Percentiles rank a stretch among this genome's conserved stretches.
phyloP scores from a whole-genome alignment of 2,888 invertebrate genomes.

The Drosophila gaucha region DNA sequence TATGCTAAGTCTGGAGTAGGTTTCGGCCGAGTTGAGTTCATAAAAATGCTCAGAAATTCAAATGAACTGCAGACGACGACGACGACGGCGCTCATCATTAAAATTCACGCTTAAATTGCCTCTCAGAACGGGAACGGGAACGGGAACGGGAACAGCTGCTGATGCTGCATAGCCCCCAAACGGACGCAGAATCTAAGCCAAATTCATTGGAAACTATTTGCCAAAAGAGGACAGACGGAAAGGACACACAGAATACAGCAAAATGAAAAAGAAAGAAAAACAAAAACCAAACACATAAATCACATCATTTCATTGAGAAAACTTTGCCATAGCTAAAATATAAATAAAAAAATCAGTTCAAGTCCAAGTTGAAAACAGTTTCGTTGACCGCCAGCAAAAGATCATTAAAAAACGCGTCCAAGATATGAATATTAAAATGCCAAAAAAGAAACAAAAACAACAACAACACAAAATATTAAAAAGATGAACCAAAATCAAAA shows the following conservation, averaged over 20 bases:
- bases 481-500: constrained; percentile 27
- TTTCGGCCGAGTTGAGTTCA: constrained; percentile 46
- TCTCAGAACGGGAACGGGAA: constrained; percentile 37
- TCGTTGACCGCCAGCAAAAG: constrained; percentile 70
- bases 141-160: constrained; percentile 43
- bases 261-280: constrained; percentile 28
- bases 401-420: constrained; percentile 73
- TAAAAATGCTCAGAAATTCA: constrained; percentile 68
- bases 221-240: constrained; percentile 52
- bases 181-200: constrained; percentile 62
- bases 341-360: constrained; percentile 32
- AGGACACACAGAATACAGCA: constrained; percentile 36
- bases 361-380: constrained; percentile 42
- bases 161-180: constrained; percentile 27
- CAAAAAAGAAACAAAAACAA: constrained; percentile 36
- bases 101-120: constrained; percentile 79
- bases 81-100: constrained; percentile 73
- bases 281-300: constrained; percentile 75
- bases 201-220: constrained; percentile 83
- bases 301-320: constrained; percentile 82
- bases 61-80: constrained; percentile 74
- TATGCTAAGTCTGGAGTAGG: constrained; percentile 27
- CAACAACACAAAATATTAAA: constrained; percentile 10
- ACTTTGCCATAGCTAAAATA: constrained; percentile 46
- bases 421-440: constrained; percentile 78